Base-by-base conservation (phyloP, 2,888 invertebrate species). In the Bugulina stolonifera region DNA sequence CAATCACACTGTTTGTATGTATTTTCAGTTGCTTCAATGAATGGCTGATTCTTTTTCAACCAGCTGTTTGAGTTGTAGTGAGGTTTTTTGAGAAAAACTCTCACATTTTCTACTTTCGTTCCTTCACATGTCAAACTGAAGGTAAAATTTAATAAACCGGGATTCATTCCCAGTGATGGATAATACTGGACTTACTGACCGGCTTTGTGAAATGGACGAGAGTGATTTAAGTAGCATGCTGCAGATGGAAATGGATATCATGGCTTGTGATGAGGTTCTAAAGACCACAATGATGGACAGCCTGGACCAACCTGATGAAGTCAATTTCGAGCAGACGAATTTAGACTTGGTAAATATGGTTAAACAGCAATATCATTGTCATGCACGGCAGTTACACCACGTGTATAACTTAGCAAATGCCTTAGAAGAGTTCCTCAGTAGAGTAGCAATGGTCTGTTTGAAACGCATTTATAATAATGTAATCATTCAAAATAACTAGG, bases 191-290 rank as follows among this genome's bases (percentile, higher is more conserved):
- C 25, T 43, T 54, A n/a, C 70, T 32, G 70, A 70, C 70, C 70
- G 70, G 70, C 70, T 70, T 70, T 70, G 43, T 54, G 70, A 70
- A 70, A 70, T 70, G 70, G 70, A 70, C 70, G 70, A 70, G 70
- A 54, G 52, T 70, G 43, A 64, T 25, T 32, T 64, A 34, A 64
- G 32, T 64, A 64, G 27, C n/a, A 64, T 64, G 64, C 64, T 64
- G 64, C 64, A 25, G 32, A 25, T 64, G 64, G 64, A 64, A 32
- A 64, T 25, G 43, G 43, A 43, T 18, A n/a, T n/a, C n/a, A 43
- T 43, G 22, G 64, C 64, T 64, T 64, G 32, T 32, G 64, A 64
- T 64, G 64, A 64, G 32, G 64, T 64, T 27, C 27, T 64, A 3
- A 64, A 64, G 64, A 64, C 5, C 18, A 14, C 64, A 3, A 32